phyloP scores from a whole-genome alignment of 2,797 vertebrate species.

The Melanotaenia trifasciata region DNA sequence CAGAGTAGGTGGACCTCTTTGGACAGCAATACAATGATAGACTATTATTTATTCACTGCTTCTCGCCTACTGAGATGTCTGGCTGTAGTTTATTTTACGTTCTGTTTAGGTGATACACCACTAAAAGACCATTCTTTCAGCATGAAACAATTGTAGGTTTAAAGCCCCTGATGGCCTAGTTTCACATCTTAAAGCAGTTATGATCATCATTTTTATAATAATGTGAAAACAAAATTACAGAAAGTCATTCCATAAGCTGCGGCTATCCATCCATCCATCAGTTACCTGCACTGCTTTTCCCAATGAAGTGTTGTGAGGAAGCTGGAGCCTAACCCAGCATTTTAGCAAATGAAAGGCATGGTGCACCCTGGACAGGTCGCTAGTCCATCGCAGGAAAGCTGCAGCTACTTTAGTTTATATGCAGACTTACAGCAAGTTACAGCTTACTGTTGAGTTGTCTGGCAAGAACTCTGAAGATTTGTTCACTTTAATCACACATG shows the following conservation, averaged over 20 bases:
- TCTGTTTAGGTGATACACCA: conserved; percentile 30
- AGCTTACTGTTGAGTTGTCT: neutral
- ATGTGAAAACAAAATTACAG: neutral
- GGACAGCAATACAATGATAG: conserved; percentile 46
- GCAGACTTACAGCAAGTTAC: conserved; percentile 1
- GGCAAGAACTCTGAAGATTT: neutral
- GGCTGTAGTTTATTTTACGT: conserved; percentile 48
- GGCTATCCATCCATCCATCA: accelerated
- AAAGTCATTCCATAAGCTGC: neutral
- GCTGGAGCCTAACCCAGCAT: too few species aligned
- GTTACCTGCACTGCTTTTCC: too few species aligned
- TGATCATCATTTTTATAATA: neutral
- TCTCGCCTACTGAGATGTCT: conserved; percentile 44
- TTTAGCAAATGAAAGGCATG: too few species aligned
- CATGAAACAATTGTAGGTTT: conserved; percentile 10
- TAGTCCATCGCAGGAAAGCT: neutral
- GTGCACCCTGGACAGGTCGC: too few species aligned
- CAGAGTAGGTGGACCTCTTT: conserved; percentile 51
- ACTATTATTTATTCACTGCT: conserved; percentile 61
- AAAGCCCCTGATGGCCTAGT: neutral
- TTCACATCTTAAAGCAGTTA: conserved; percentile 8
- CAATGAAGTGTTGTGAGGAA: too few species aligned
- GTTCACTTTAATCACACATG: neutral
- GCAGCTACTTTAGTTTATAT: neutral
- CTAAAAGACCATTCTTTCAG: conserved; percentile 28